Base-by-base conservation (phyloP, 2,113 vertebrate species). In the Cygnus atratus region DNA sequence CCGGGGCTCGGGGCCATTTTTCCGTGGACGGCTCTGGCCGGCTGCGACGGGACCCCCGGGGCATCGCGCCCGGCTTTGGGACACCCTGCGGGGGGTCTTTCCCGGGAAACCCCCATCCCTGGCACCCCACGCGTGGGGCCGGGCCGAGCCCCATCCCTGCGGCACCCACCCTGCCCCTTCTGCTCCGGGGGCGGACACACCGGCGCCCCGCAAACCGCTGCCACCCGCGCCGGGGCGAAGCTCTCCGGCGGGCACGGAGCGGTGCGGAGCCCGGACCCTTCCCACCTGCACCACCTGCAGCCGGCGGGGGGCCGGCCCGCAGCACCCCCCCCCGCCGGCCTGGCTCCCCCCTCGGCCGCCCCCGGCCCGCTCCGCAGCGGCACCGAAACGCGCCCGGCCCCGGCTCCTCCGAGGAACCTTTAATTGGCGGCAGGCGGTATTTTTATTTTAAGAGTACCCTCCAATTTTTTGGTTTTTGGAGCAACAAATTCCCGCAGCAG, bases 391-490 rank as follows among this genome's bases (percentile, higher is more conserved):
- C 50, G 91, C 62, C 62, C 10, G 26, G 39, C 72, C 31, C 28
- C 80, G 37, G 54, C 81, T 65, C 48, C 26, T 88, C 48, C 7
- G 20, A 43, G 31, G 25, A 88, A 81, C 58, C 72, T 43, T 48
- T 82, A 43, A 66, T 58, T 85, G 41, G 58, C 74, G 68, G 70
- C 84, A 72, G 77, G 50, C 62, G 19, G 70, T 86, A 63, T 59
- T 92, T 95, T 92, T 83, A 62, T 93, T 86, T 80, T 92, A 90
- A 74, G 50, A 50, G 25, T 31, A 63, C 10, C 44, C 33, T 68
- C 15, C 2, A 3, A 1, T 6, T 19, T 66, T 57, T 44, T 5
- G 20, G 46, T 24, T 25, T 35, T 25, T 35, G 15, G 0, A 83
- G 39, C 17, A 73, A 88, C 43, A 83, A 85, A 82, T 94, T 76